Evolutionary conservation across 2,888 invertebrate species (phyloP), one percentile per base, ranked within the genome.

Genomic region (Nomada ruficornis): DNA sequence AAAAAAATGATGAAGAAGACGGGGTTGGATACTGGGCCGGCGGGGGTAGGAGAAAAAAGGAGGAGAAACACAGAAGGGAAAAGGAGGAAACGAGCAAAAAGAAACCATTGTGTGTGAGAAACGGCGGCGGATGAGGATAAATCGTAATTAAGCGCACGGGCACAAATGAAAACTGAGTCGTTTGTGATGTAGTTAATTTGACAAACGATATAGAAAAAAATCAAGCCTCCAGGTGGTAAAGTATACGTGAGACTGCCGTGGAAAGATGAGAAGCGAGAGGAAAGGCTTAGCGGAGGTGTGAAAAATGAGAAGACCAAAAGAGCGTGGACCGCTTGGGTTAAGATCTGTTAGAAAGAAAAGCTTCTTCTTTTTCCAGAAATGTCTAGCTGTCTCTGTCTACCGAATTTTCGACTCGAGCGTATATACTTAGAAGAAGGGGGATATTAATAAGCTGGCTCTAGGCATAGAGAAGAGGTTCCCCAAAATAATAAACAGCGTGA

Each of bases 141-240:
- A 63, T 79, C 69, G 62, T 57, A 79, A 76, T 72, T 74, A 70
- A 57, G 65, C 50, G 29, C 36, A 44, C 26, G 47, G 50, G 15
- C 36, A 42, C 15, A 54, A 26, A 15, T 59, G 26, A 52, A 29
- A 52, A 52, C 13, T 36, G 50, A 52, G 72, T 44, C 50, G 50
- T 71, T 65, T 26, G 64, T 26, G 55, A 20, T 26, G 52, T 59
- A 18, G 64, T 64, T 64, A 57, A 64, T 47, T 42, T n/a, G 55
- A 55, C n/a, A 52, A 62, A 29, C 36, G 52, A 54, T 50, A 71
- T 15, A n/a, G n/a, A 42, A 10, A 20, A 20, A 20, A 59, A 36
- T 36, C 47, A 65, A 74, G 80, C 42, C 10, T 59, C 50, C 68
- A 64, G 75, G 50, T 65, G 44, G 65, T 13, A 59, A 29, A 44